Evolutionary conservation across 1,140 invertebrate species (phyloP), one percentile per base, ranked within the genome.

Genomic region (Aphelenchoides besseyi): DNA sequence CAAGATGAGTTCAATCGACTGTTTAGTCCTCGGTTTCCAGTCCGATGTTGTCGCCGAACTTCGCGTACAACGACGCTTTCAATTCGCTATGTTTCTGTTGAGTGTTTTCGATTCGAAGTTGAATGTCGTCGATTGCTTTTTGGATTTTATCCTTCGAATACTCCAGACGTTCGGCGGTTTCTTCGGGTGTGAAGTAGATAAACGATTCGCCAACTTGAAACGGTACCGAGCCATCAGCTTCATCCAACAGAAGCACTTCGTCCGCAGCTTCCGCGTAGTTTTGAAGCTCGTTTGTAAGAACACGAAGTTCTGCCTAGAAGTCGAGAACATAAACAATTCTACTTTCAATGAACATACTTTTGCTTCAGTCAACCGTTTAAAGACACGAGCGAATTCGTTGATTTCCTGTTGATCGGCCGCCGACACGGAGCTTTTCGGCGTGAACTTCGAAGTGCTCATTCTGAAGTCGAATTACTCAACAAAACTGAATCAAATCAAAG

Each of bases 221-320:
- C n/a, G 33, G 29, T n/a, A 61, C n/a, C 1, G 30, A 35, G 1
- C 54, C 75, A 36, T 76, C 74, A 28, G 75, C 74, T 23, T 75
- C 74, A 23, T 71, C 37, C 12, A 64, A 16, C 8, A 55, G 37
- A 2, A 77, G 37, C n/a, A 69, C 69, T 23, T 77, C 37, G 29
- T 77, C 74, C 3, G 48, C 75, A 0, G 63, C 66, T 30, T 69
- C 67, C 16, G 57, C 66, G 26, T 68, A n/a, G 67, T 69, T 69
- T 1, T 64, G 59, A 1, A 36, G n/a, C 3, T 66, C 63, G 16
- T 66, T 66, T 2, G n/a, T 37, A 12, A 66, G 30, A 9, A 36
- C 30, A 26, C 36, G 30, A 12, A 36, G 12, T 66, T 66, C 63
- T 1, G 32, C 8, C 63, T 66, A 16, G 30, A 66, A 63, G 0